phyloP scores from a whole-genome alignment of 2,797 vertebrate species.

The Ambastaia sidthimunki region DNA sequence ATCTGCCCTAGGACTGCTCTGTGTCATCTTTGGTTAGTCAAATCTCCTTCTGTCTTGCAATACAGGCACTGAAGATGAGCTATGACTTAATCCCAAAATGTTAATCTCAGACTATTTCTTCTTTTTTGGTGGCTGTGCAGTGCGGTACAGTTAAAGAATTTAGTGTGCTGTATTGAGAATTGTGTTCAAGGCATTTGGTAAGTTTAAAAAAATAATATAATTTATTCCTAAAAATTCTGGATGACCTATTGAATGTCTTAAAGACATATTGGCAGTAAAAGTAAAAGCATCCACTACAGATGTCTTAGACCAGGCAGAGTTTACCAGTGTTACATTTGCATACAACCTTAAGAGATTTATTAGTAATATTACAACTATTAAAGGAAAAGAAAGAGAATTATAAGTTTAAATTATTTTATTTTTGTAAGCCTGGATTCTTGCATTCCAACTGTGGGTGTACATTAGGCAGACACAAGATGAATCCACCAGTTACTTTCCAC shows the following conservation, averaged over 20 bases:
- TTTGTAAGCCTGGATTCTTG: constrained; percentile 80
- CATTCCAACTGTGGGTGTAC: constrained; percentile 85
- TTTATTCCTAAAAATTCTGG: not conserved
- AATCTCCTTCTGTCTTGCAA: constrained; percentile 75
- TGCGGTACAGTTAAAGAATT: constrained; percentile 27
- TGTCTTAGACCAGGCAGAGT: not conserved
- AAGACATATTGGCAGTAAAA: not conserved
- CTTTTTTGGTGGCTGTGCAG: constrained; percentile 33
- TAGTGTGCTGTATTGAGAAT: not conserved
- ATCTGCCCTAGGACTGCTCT: constrained; percentile 77
- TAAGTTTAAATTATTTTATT: constrained; percentile 79
- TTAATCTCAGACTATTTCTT: constrained; percentile 73
- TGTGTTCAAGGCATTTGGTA: not conserved
- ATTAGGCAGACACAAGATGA: constrained; percentile 90
- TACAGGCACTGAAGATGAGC: constrained; percentile 71
- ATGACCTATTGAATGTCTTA: not conserved
- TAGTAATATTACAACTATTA: not conserved
- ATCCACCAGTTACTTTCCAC: constrained; percentile 83
- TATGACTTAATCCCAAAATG: constrained; percentile 73
- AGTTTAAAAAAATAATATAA: not conserved
- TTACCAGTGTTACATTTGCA: not conserved
- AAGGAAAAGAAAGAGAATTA: not conserved
- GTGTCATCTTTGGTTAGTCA: constrained; percentile 78
- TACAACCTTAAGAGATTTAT: not conserved
- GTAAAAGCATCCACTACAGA: not conserved